Percentiles rank a stretch among this genome's conserved stretches.
Evolutionary conservation across 2,113 vertebrate genomes (phyloP).

Genomic region (Cavia porcellus): DNA sequence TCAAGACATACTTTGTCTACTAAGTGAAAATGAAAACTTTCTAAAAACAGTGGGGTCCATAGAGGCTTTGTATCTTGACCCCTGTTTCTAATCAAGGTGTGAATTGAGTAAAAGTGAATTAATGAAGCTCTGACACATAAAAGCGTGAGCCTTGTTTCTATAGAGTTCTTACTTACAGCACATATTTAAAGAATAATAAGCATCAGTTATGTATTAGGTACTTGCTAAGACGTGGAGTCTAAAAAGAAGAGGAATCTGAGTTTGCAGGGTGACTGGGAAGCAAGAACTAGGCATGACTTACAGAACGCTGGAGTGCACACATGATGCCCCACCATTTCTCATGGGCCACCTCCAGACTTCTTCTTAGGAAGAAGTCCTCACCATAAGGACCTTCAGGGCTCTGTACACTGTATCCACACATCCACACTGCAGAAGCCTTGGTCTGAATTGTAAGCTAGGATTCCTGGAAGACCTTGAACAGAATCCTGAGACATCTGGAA

Average conservation of each 20-base stretch:
- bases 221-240: not conserved
- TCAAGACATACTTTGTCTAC: no score
- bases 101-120: not conserved
- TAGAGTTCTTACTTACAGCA: not conserved
- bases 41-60: not conserved
- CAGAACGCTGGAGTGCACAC: fast-evolving
- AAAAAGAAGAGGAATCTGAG: not conserved
- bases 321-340: fast-evolving
- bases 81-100: not conserved
- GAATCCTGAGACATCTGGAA: not conserved
- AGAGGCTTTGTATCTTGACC: not conserved
- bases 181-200: not conserved
- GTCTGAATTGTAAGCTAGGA: not conserved
- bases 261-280: no score
- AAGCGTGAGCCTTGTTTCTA: not conserved
- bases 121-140: not conserved
- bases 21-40: not conserved
- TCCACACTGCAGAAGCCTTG: not conserved
- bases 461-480: not conserved
- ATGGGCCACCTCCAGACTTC: fast-evolving
- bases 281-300: not conserved
- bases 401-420: fast-evolving
- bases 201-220: not conserved
- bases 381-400: fast-evolving
- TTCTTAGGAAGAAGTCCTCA: fast-evolving